phyloP scores from a whole-genome alignment of 2,888 invertebrate species.

The Lasioglossum villosulum region DNA sequence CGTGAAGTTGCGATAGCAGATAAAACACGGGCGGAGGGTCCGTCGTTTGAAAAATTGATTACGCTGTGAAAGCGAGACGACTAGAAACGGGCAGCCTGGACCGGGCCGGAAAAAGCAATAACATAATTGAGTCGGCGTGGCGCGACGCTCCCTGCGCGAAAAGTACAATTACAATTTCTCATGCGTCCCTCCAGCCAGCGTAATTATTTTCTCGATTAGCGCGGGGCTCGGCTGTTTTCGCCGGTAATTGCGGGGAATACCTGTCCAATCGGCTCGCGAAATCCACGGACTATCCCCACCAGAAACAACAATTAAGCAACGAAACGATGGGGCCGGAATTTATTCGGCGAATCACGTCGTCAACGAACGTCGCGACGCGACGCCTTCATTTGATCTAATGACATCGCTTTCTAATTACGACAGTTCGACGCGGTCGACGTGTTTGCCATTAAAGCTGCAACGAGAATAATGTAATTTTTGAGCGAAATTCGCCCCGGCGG shows the following conservation, averaged over 20 bases:
- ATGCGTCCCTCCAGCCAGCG: not conserved
- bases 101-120: not conserved
- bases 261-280: not conserved
- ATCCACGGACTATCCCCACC: not conserved
- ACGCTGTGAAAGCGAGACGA: not conserved
- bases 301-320: constrained; percentile 45
- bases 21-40: constrained; percentile 5
- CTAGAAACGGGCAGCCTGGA: not conserved
- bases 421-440: constrained; percentile 30
- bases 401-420: constrained; percentile 47
- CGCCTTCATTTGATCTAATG: not conserved
- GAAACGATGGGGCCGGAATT: constrained; percentile 22
- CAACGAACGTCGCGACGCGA: constrained; percentile 19
- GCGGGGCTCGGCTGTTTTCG: not conserved
- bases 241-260: constrained; percentile 20
- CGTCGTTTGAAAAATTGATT: constrained; percentile 14
- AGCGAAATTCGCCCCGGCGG: not conserved
- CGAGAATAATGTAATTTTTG: not conserved
- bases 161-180: not conserved
- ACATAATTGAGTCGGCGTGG: not conserved
- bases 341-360: not conserved
- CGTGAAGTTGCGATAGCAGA: constrained; percentile 2
- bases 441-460: constrained; percentile 5
- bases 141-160: not conserved
- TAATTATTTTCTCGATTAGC: not conserved